Base-by-base conservation (phyloP, 2,888 invertebrate genomes). In the Drosophila imparisetae region DNA sequence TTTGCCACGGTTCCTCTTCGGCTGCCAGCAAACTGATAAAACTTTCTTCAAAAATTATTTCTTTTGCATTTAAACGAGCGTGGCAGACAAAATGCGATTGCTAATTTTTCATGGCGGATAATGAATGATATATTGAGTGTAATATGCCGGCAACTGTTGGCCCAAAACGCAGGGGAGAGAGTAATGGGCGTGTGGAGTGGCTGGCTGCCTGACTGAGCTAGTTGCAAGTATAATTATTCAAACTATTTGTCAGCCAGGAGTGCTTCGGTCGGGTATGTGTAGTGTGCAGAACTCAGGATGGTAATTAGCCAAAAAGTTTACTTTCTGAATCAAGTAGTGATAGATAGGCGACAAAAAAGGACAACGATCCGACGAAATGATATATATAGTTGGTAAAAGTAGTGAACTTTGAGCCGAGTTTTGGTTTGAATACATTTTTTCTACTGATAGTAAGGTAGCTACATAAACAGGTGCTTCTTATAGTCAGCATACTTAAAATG, bases 51-150 rank as follows among this genome's bases (percentile, higher is more conserved):
- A 78, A 80, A 78, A 76, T 80, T 68, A 72, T 53, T 57, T 55
- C 34, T 62, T 50, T 78, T 89, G 75, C 85, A 80, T 89, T 89
- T 82, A 84, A 87, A 82, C 73, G 80, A 81, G 78, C 74, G 68
- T 77, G 71, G 86, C 81, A 71, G 90, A 84, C 78, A 86, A 89
- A 90, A 81, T 88, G 86, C 90, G 81, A 88, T 86, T 86, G 86
- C 86, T 86, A 90, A 90, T 88, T 88, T 90, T 81, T 86, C 83
- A 85, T 88, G 78, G 78, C 86, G 83, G 83, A 86, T 86, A 86
- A 89, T 90, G 86, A 89, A 86, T 86, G 86, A 86, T 89, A 88
- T 86, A 86, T 86, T 86, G 84, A 75, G 71, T 76, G 68, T 81
- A 84, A 78, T 75, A 75, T 78, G 80, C 83, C 42, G 57, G 42